Percentiles rank a stretch among this genome's conserved stretches.
These are phyloP conservation scores for Lamellibrachia columna DNA, from an alignment of 2,888 invertebrate species.

Conservation along the genomic window DNA sequence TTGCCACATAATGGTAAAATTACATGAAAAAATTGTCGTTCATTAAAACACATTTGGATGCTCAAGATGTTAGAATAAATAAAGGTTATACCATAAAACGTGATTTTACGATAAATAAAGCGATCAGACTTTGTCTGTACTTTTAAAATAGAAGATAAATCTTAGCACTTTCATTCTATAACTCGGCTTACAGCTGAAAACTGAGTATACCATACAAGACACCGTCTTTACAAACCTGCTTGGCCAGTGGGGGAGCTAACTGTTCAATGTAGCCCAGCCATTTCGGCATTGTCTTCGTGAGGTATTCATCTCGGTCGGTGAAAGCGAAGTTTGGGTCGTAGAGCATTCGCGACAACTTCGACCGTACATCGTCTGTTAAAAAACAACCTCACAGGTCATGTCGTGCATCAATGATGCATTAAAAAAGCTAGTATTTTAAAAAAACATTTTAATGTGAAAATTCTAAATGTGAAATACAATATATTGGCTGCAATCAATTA, in stretches of 20 bases:
- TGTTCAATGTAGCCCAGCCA: conserved; percentile 35
- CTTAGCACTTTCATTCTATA: not conserved
- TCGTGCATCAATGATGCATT: not conserved
- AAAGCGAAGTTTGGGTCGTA: conserved; percentile 25
- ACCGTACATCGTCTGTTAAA: conserved; percentile 29
- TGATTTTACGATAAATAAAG: too few species aligned
- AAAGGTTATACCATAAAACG: too few species aligned
- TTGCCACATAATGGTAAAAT: too few species aligned
- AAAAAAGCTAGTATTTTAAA: too few species aligned
- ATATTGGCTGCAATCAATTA: not conserved
- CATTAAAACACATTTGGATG: too few species aligned
- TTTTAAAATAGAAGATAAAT: too few species aligned
- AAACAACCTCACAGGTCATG: not conserved
- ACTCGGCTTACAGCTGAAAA: not conserved
- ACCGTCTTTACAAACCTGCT: conserved; percentile 25
- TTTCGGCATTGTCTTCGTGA: conserved; percentile 27
- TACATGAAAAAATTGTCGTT: too few species aligned
- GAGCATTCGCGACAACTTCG: conserved; percentile 19
- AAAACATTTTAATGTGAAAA: too few species aligned
- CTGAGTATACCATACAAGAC: not conserved
- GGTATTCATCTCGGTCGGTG: conserved; percentile 29
- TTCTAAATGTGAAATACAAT: not conserved
- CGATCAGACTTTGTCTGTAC: too few species aligned
- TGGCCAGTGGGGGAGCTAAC: conserved; percentile 31
- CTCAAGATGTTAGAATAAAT: too few species aligned